These are phyloP conservation scores for Abramis brama DNA, from an alignment of 2,113 vertebrate genomes.

Conservation along the genomic window DNA sequence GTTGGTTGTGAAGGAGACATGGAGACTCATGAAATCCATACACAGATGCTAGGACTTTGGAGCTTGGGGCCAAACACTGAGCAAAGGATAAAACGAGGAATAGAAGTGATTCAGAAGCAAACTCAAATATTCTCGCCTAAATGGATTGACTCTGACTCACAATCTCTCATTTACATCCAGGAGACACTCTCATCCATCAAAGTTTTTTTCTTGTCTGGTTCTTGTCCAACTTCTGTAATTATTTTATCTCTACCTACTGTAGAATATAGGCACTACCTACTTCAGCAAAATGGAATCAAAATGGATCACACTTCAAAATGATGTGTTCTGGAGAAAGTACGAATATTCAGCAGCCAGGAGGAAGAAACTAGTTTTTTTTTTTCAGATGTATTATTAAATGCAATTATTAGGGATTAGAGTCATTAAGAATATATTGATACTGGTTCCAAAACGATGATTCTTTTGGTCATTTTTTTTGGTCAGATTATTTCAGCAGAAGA, in stretches of 20 bases:
- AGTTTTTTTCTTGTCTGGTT: neutral
- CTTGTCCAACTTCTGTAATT: constrained; percentile 16
- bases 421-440: neutral
- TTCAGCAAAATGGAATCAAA: neutral
- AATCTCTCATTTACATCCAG: neutral
- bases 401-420: neutral
- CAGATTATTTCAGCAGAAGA: neutral
- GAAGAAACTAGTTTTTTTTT: neutral
- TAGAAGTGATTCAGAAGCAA: neutral
- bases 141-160: neutral
- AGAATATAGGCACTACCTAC: neutral
- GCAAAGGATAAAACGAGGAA: constrained; percentile 13
- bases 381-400: constrained; percentile 1
- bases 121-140: neutral
- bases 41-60: neutral
- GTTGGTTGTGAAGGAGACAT: constrained; percentile 1
- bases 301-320: neutral
- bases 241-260: constrained; percentile 1
- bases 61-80: constrained; percentile 30
- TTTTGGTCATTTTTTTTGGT: neutral
- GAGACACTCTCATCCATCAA: constrained; percentile 27
- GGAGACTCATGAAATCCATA: neutral
- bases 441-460: neutral
- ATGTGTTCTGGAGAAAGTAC: neutral
- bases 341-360: neutral